Evolutionary conservation across 2,797 vertebrate species (phyloP).

Genomic region (Arctocebus calabarensis): DNA sequence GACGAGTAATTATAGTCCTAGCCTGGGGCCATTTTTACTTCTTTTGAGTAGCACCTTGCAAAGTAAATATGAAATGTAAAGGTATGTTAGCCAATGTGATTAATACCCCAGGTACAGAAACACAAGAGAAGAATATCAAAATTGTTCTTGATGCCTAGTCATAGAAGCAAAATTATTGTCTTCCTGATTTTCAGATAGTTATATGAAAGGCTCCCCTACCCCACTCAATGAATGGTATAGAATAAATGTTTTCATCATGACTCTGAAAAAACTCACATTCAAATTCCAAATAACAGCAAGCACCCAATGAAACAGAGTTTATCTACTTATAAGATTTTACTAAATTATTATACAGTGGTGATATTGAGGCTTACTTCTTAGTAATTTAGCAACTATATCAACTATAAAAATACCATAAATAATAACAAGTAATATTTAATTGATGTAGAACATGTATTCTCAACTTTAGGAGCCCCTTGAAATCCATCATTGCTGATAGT

Average conservation of each 20-base stretch:
- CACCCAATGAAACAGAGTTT: neutral
- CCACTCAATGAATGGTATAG: neutral
- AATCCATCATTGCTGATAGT: conserved; percentile 52
- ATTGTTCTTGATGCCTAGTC: neutral
- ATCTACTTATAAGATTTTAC: neutral
- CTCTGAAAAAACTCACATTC: neutral
- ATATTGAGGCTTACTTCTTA: conserved; percentile 3
- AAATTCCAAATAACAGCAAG: conserved; percentile 34
- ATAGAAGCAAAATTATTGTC: neutral
- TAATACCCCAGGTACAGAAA: neutral
- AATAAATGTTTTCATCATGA: neutral
- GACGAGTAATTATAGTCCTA: neutral
- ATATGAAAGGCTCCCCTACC: neutral
- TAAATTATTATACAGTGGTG: neutral
- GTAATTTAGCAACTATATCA: conserved; percentile 21
- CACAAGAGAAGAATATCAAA: neutral
- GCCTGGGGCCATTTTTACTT: neutral
- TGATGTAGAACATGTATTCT: neutral
- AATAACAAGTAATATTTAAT: conserved; percentile 51
- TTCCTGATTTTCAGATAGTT: neutral
- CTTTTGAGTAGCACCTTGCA: neutral
- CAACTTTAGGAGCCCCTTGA: conserved; percentile 47
- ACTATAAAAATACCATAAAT: conserved; percentile 53
- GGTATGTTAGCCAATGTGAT: neutral
- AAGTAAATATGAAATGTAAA: conserved; percentile 22